Conservation (phyloP, 2,797 vertebrate genomes). For the Enteromius paludinosus region DNA sequence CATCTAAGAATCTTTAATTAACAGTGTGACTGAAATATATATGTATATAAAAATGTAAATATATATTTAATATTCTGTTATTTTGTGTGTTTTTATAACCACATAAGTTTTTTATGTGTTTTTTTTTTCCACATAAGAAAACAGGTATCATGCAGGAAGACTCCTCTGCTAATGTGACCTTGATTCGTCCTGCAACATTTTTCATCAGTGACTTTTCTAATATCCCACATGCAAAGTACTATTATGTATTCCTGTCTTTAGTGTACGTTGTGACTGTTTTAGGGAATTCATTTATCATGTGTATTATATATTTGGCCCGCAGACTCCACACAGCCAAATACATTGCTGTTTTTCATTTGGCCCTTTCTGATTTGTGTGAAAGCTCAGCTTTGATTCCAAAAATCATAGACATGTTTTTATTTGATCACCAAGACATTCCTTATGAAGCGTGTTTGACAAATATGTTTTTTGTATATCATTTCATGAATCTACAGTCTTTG, state of each 20-base stretch:
- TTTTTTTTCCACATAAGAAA: neutral
- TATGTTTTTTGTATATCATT: constrained; percentile 56
- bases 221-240: constrained; percentile 47
- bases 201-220: constrained; percentile 45
- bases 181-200: constrained; percentile 33
- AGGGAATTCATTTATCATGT: constrained; percentile 54
- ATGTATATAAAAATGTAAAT: too few species aligned
- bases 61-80: neutral
- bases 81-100: neutral
- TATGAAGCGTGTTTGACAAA: constrained; percentile 31
- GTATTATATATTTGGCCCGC: constrained; percentile 32
- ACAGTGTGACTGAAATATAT: too few species aligned
- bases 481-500: constrained; percentile 47
- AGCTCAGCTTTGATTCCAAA: constrained; percentile 58
- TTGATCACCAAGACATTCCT: constrained; percentile 42
- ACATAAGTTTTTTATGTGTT: too few species aligned
- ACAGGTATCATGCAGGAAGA: neutral
- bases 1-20: neutral
- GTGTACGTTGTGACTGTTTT: constrained; percentile 53
- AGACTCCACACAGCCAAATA: constrained; percentile 59
- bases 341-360: constrained; percentile 46
- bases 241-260: constrained; percentile 46
- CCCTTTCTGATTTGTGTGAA: constrained; percentile 36
- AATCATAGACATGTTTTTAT: constrained; percentile 52
- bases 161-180: neutral